Percentiles rank a stretch among this genome's conserved stretches.
These are phyloP conservation scores for Luffia ferchaultella DNA, from an alignment of 2,888 invertebrate genomes.

Conservation along the genomic window DNA sequence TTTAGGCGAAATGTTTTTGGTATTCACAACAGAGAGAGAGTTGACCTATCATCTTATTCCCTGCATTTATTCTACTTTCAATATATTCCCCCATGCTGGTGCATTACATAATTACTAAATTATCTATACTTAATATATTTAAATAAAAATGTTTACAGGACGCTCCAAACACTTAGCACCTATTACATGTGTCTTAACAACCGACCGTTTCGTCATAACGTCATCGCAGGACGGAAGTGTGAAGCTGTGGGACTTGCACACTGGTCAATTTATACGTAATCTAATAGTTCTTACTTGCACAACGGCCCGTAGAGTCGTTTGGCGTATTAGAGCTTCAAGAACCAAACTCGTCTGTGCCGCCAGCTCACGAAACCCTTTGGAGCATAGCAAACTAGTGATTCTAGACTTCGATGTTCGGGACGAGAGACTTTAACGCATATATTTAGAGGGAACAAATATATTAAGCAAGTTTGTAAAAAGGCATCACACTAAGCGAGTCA, in stretches of 20 bases:
- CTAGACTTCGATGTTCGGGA: conserved; percentile 95
- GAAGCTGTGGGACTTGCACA: conserved; percentile 91
- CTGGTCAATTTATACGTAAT: conserved; percentile 88
- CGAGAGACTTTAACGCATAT: too few relatives aligned
- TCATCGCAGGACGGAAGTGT: conserved; percentile 95
- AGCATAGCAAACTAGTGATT: conserved; percentile 97
- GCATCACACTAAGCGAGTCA: too few relatives aligned
- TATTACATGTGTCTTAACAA: conserved; percentile 97
- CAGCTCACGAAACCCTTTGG: conserved; percentile 97
- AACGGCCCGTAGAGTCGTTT: conserved; percentile 93
- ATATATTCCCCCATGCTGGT: too few relatives aligned
- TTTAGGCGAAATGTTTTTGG: too few relatives aligned
- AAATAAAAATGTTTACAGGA: too few relatives aligned
- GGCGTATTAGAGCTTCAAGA: conserved; percentile 90
- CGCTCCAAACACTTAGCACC: conserved; percentile 97
- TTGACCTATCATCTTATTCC: too few relatives aligned
- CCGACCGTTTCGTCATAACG: conserved; percentile 91
- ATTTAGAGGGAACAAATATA: too few relatives aligned
- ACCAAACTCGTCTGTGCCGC: conserved; percentile 98
- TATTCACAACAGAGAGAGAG: too few relatives aligned
- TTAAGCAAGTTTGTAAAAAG: too few relatives aligned
- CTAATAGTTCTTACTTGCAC: conserved; percentile 81
- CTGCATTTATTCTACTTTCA: too few relatives aligned
- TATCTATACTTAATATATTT: conserved; percentile 92
- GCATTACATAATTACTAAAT: too few relatives aligned